phyloP scores from a whole-genome alignment of 2,113 vertebrate species.

The Amblyopsis rosae region DNA sequence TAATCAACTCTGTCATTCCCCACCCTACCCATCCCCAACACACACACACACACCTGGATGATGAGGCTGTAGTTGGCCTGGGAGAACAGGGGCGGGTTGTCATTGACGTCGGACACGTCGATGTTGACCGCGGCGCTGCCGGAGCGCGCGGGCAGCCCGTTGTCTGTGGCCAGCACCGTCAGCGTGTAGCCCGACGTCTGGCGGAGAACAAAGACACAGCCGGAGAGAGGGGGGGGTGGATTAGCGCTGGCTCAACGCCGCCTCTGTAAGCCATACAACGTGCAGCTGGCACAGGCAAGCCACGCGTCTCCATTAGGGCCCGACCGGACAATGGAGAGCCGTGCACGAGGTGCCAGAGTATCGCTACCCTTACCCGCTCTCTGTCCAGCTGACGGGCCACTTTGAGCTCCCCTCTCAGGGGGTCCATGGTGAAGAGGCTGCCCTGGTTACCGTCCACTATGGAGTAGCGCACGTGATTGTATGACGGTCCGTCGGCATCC shows the following conservation, averaged over 20 bases:
- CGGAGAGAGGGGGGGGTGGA: conserved; percentile 1
- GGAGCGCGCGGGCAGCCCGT: conserved; percentile 80
- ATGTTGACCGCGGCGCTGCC: conserved; percentile 90
- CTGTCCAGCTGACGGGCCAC: conserved; percentile 91
- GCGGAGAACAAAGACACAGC: not conserved
- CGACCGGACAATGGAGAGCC: conserved; percentile 40
- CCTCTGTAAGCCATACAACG: conserved; percentile 14
- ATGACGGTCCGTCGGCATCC: conserved; percentile 88
- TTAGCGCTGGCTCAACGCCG: conserved; percentile 27
- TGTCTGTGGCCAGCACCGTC: conserved; percentile 87
- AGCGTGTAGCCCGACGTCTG: conserved; percentile 95
- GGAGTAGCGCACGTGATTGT: conserved; percentile 85
- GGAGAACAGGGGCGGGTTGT: conserved; percentile 93
- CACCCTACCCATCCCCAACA: not conserved
- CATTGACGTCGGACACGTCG: conserved; percentile 96
- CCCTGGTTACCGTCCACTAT: conserved; percentile 92
- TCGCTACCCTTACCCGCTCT: conserved; percentile 81
- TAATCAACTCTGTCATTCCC: conserved; percentile 14
- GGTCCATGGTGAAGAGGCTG: conserved; percentile 90
- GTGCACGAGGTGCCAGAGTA: too few relatives aligned
- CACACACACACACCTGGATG: conserved; percentile 84
- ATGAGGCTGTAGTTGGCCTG: conserved; percentile 92
- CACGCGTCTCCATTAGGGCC: conserved; percentile 39
- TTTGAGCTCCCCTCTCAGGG: conserved; percentile 86
- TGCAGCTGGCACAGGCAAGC: conserved; percentile 38